A percentile compares a stretch with the other conserved stretches of the same genome.
phyloP scores from a whole-genome alignment of 2,113 vertebrate genomes.

The Aptenodytes patagonicus region DNA sequence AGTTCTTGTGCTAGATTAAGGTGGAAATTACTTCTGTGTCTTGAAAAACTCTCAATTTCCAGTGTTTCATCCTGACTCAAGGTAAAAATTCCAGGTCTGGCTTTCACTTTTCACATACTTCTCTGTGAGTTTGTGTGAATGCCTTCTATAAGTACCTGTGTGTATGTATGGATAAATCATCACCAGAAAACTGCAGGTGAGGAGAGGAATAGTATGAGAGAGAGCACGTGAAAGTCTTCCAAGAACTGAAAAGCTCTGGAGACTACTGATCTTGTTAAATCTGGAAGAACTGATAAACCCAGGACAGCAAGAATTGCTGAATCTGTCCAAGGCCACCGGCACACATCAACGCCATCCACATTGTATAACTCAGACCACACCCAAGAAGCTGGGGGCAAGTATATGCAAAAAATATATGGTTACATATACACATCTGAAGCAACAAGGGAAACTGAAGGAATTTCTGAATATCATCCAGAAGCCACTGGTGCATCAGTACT shows the following conservation, averaged over 20 bases:
- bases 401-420: background rate
- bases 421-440: background rate
- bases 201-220: background rate
- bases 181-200: background rate
- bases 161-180: background rate
- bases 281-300: background rate
- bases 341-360: background rate
- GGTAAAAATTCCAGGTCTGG: background rate
- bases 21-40: background rate
- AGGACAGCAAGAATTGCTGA: background rate
- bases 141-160: background rate
- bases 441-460: background rate
- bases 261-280: background rate
- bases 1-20: background rate
- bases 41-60: background rate
- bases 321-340: background rate
- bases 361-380: background rate
- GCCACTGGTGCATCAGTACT: background rate
- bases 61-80: background rate
- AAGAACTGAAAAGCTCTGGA: background rate
- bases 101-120: background rate
- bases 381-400: background rate
- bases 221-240: background rate
- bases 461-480: background rate
- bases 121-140: background rate